A percentile compares a stretch with the other conserved stretches of the same genome.
phyloP scores from a whole-genome alignment of 2,888 invertebrate genomes.

The Enchytraeus crypticus region DNA sequence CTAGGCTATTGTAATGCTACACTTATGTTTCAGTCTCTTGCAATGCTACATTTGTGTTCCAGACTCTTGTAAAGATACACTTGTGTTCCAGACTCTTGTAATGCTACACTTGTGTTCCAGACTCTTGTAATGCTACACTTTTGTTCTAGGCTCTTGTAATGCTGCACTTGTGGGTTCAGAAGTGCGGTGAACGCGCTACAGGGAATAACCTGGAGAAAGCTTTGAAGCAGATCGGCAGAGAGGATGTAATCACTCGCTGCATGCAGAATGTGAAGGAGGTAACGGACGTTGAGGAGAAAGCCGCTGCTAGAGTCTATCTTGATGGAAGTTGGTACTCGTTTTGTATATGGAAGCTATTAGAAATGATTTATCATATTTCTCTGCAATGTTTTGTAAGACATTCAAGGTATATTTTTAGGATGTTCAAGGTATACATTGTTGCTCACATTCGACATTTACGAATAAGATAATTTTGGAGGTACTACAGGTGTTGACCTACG shows the following conservation, averaged over 20 bases:
- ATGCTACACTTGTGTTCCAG: no score
- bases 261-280: conserved; percentile 59
- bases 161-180: conserved; percentile 19
- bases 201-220: conserved; percentile 12
- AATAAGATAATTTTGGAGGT: no score
- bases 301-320: conserved; percentile 56
- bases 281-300: conserved; percentile 66
- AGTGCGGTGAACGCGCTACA: conserved; percentile 9
- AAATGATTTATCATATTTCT: background rate
- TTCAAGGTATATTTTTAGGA: background rate
- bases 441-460: background rate
- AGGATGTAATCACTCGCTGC: conserved; percentile 25
- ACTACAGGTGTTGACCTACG: no score
- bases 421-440: background rate
- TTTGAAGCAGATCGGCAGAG: conserved; percentile 22
- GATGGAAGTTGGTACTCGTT: conserved; percentile 33
- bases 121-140: no score
- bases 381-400: background rate
- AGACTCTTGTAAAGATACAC: no score
- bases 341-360: no score
- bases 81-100: no score
- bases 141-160: conserved; percentile 12
- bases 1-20: no score
- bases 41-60: no score
- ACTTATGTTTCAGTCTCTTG: no score